Conservation (phyloP, 2,113 vertebrate genomes). For the Speoplatyrhinus poulsoni region DNA sequence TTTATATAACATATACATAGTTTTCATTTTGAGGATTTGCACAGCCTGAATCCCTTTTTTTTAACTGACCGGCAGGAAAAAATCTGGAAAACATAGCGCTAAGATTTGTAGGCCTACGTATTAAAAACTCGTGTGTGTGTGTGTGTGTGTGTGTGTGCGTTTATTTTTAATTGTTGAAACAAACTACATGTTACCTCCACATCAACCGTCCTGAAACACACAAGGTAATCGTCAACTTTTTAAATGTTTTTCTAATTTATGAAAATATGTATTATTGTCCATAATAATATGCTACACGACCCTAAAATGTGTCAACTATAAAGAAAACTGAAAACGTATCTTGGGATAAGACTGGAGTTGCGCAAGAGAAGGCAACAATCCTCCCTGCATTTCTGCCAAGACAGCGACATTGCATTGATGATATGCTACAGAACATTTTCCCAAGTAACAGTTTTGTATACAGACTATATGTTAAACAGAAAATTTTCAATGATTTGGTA, state of each 20-base stretch:
- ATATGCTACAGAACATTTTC: conserved; percentile 23
- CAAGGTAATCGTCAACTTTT: conserved; percentile 12
- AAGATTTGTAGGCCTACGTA: conserved; percentile 52
- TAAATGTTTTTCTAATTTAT: conserved; percentile 5
- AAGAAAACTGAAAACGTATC: conserved; percentile 38
- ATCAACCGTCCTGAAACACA: conserved; percentile 57
- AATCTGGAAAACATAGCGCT: conserved; percentile 81
- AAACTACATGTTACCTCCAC: conserved; percentile 56
- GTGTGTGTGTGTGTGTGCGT: not conserved
- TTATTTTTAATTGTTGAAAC: conserved; percentile 12
- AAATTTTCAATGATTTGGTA: conserved; percentile 23
- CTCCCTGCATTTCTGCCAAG: conserved; percentile 24
- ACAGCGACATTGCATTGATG: conserved; percentile 33
- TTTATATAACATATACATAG: conserved; percentile 73
- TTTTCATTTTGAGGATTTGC: conserved; percentile 96
- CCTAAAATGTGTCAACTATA: conserved; percentile 37
- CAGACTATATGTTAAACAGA: conserved; percentile 9
- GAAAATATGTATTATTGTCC: conserved; percentile 48
- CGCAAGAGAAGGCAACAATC: conserved; percentile 45
- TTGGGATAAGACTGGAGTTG: conserved; percentile 35
- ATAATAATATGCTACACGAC: conserved; percentile 51
- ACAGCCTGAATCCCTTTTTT: conserved; percentile 87
- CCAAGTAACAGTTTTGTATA: conserved; percentile 9
- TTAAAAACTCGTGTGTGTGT: conserved; percentile 53
- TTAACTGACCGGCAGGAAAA: conserved; percentile 97